These are phyloP conservation scores for Stomatorhinus walkeri DNA, from an alignment of 2,797 vertebrate genomes.

Conservation along the genomic window DNA sequence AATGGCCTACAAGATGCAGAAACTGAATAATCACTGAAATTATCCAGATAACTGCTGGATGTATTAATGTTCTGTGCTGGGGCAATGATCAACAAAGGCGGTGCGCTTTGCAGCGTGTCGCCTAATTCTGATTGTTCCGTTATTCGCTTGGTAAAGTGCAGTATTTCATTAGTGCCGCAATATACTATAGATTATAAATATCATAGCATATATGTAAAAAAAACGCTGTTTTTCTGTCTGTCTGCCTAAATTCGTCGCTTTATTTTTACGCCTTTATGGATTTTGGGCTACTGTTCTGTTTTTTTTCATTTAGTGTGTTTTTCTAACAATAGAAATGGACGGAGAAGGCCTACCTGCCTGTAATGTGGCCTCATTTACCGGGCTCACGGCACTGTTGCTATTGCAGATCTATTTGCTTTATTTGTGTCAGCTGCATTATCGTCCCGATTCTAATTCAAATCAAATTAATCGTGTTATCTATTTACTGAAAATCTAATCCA, in stretches of 20 bases:
- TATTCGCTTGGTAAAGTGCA: not conserved
- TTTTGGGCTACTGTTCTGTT: not conserved
- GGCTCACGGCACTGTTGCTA: not conserved
- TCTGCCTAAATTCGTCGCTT: not conserved
- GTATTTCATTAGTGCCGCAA: not conserved
- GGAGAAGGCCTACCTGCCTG: not conserved
- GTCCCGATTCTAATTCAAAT: not conserved
- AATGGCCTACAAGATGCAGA: not conserved
- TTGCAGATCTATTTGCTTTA: not conserved
- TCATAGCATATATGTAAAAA: not conserved
- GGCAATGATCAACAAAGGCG: not conserved
- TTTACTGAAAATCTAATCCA: constrained; percentile 6
- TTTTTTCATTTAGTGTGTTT: not conserved
- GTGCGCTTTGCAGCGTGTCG: not conserved
- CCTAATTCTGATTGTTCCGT: not conserved
- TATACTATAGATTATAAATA: not conserved
- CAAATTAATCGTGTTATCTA: constrained; percentile 3
- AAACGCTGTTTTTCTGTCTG: not conserved
- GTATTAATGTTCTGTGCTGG: not conserved
- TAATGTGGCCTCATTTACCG: not conserved
- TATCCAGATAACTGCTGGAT: not conserved
- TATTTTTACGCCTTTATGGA: not conserved
- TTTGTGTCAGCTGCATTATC: not conserved
- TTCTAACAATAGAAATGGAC: not conserved
- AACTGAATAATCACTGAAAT: not conserved